A percentile compares a stretch with the other conserved stretches of the same genome.
Conservation (phyloP, 2,797 vertebrate genomes). For the Rhinogobio ventralis region DNA sequence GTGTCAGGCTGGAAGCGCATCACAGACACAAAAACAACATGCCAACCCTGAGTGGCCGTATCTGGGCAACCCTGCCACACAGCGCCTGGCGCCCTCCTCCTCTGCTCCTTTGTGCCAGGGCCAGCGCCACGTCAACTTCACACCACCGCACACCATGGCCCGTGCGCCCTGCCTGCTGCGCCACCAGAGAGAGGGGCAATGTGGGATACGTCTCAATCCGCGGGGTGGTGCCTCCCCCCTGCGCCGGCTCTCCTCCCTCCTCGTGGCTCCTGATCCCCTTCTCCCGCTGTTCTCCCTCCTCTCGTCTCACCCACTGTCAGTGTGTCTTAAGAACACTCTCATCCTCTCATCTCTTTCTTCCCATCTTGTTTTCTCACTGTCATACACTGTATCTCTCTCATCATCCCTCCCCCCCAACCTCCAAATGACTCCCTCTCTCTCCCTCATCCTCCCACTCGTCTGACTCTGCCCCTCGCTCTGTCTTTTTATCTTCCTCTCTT, state of each 20-base stretch:
- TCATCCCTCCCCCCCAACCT: conserved; percentile 35
- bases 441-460: conserved; percentile 45
- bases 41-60: conserved; percentile 78
- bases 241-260: conserved; percentile 47
- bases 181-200: conserved; percentile 61
- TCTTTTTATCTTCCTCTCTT: conserved; percentile 33
- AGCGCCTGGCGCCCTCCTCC: conserved; percentile 60
- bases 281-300: conserved; percentile 30
- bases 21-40: conserved; percentile 68
- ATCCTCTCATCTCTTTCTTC: conserved; percentile 36
- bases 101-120: conserved; percentile 74
- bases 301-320: conserved; percentile 41
- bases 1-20: conserved; percentile 52
- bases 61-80: conserved; percentile 84
- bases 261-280: conserved; percentile 30
- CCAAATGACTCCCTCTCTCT: conserved; percentile 58
- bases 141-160: conserved; percentile 63
- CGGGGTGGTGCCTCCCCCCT: conserved; percentile 74
- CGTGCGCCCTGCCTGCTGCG: conserved; percentile 70
- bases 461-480: conserved; percentile 35
- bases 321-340: conserved; percentile 42
- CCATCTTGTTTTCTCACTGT: conserved; percentile 46
- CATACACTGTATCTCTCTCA: conserved; percentile 44
- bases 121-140: conserved; percentile 83
- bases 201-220: conserved; percentile 93